Percentiles rank a stretch among this genome's conserved stretches.
phyloP scores from a whole-genome alignment of 1,140 invertebrate species.

The Sycophaga agraensis region DNA sequence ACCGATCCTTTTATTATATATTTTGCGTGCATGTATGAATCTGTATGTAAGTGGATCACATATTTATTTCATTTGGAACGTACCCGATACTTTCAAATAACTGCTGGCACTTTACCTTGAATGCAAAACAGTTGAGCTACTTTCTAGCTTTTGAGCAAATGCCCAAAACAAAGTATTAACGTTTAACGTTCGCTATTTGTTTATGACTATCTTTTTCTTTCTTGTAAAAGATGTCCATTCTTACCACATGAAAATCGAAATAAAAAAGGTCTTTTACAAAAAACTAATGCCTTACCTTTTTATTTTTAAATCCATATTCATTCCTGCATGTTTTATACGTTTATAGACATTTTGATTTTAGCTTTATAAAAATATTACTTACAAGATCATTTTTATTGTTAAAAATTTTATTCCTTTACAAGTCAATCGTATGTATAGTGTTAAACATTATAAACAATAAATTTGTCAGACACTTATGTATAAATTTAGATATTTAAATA shows the following conservation, averaged over 20 bases:
- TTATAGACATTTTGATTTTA: neutral
- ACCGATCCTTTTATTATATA: neutral
- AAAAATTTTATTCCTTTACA: no score
- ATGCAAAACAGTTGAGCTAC: constrained; percentile 38
- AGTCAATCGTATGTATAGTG: no score
- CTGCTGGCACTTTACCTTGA: neutral
- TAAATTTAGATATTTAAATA: no score
- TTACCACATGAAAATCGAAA: constrained; percentile 10
- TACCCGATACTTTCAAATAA: constrained; percentile 7
- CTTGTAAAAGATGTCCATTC: constrained; percentile 33
- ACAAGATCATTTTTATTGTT: no score
- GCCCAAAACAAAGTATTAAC: constrained; percentile 47
- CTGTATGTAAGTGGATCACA: neutral
- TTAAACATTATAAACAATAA: no score
- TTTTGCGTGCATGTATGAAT: neutral
- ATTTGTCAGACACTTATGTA: no score
- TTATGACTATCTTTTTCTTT: constrained; percentile 39
- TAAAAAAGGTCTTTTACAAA: constrained; percentile 14
- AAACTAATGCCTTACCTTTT: no score
- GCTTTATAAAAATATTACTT: no score
- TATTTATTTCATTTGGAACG: neutral
- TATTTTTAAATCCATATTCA: no score
- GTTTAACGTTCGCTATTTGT: constrained; percentile 47
- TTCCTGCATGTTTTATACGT: neutral
- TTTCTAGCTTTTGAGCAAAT: constrained; percentile 38